Base-by-base conservation (phyloP, 2,888 invertebrate genomes). In the Spodoptera picta region DNA sequence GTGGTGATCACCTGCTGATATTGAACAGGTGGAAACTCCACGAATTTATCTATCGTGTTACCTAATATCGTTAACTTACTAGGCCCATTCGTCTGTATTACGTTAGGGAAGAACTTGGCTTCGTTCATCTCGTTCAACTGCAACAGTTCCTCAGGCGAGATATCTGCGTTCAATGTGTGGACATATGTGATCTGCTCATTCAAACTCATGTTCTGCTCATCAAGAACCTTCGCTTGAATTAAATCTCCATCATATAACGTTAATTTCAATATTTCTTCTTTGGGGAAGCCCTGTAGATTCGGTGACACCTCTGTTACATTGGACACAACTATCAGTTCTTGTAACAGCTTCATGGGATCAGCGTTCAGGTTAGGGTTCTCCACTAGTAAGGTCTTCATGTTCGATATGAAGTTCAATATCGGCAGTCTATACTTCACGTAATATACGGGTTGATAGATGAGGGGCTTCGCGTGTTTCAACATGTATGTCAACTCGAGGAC, bases 351-450 rank as follows among this genome's bases (percentile, higher is more conserved):
- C 14, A 61, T 63, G 0, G 87, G 88, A 53, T 87, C 64, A 0
- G 65, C 60, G 55, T 79, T 83, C 10, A 90, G 59, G 41, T 80
- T 46, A 4, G 90, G 87, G 43, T 85, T 83, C 23, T 66, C 67
- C 12, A 54, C 9, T 6, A 88, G 43, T 42, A 90, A 54, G 14
- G 78, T 69, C 41, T 83, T 71, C 24, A 86, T 61, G 27, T 82
- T 85, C 0, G 73, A 60, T 12, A 89, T 51, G 53, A 90, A 91
- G 0, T 73, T 73, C 6, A 72, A 45, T 52, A 89, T 88, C 10
- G 92, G 91, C 19, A 92, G 66, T 63, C 82, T 85, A 53, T 90
- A 92, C 80, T 91, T 92, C 0, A 92, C 87, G 62, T 87, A 91
- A 73, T 88, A 89, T 9, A 83, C 78, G 3, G 91, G 88, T 45